These are phyloP conservation scores for Drosophila anomelani DNA, from an alignment of 2,888 invertebrate species.

Conservation along the genomic window DNA sequence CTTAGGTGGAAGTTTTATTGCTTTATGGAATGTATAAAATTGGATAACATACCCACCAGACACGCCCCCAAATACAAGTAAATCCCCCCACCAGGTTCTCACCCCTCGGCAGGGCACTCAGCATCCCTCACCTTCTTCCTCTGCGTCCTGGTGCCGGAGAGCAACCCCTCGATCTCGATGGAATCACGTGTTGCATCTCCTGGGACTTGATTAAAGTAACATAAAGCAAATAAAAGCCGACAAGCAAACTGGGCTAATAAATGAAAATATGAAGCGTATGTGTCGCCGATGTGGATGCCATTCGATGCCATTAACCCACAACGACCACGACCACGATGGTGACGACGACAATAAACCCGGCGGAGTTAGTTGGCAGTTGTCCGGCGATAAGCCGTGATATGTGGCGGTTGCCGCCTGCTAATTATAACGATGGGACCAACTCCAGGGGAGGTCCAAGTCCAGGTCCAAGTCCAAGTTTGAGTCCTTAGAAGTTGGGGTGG, in stretches of 20 bases:
- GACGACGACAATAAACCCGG: conserved; percentile 32
- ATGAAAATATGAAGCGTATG: conserved; percentile 75
- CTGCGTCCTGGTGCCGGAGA: conserved; percentile 9
- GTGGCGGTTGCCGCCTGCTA: conserved; percentile 53
- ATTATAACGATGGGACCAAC: conserved; percentile 56
- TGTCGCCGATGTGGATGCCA: conserved; percentile 40
- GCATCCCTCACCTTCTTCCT: conserved; percentile 7
- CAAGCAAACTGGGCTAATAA: conserved; percentile 73
- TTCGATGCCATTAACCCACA: conserved; percentile 49
- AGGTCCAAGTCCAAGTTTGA: not conserved
- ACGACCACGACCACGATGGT: not conserved
- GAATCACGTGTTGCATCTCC: conserved; percentile 82
- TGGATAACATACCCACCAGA: conserved; percentile 60
- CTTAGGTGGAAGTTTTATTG: conserved; percentile 60
- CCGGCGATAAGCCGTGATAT: conserved; percentile 51
- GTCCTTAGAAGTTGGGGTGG: not conserved
- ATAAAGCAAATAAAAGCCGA: conserved; percentile 73
- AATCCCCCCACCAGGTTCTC: not conserved
- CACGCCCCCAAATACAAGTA: conserved; percentile 46
- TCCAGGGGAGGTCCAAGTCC: conserved; percentile 6
- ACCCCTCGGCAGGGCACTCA: conserved; percentile 21
- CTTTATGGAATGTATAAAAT: conserved; percentile 68
- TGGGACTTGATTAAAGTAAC: conserved; percentile 81
- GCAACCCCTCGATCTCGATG: conserved; percentile 44
- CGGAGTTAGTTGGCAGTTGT: conserved; percentile 37